Percentiles rank a stretch among this genome's conserved stretches.
Conservation (phyloP, 2,888 invertebrate genomes). For the Tachystola acroxantha region DNA sequence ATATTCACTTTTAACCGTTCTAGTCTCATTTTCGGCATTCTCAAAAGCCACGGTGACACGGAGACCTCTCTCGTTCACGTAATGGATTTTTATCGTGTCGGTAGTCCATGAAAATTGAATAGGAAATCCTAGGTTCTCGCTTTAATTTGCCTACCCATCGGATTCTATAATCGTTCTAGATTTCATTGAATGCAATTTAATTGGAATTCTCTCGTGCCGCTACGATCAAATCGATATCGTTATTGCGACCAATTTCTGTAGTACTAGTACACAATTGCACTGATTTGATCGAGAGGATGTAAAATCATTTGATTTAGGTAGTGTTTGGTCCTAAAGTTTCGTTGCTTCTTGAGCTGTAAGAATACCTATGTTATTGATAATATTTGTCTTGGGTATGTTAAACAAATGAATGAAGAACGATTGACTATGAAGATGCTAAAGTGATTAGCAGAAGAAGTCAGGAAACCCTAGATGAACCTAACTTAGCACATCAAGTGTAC, state of each 20-base stretch:
- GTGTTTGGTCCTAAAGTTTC: too few species aligned
- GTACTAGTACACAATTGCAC: conserved; percentile 6
- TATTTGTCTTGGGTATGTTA: too few species aligned
- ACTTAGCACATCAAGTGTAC: too few species aligned
- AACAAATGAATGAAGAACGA: too few species aligned
- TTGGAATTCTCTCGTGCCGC: conserved; percentile 51
- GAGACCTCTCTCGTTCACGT: conserved; percentile 48
- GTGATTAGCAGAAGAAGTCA: too few species aligned
- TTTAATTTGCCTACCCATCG: conserved; percentile 68
- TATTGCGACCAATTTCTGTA: conserved; percentile 32
- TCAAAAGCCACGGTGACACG: conserved; percentile 37
- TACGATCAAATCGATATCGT: conserved; percentile 50
- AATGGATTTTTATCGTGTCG: conserved; percentile 68
- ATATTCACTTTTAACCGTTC: conserved; percentile 28
- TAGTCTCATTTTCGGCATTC: conserved; percentile 26
- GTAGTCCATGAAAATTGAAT: conserved; percentile 66
- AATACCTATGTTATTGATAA: too few species aligned
- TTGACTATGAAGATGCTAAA: too few species aligned
- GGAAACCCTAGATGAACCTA: too few species aligned
- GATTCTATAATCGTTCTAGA: conserved; percentile 69
- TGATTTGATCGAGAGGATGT: neutral
- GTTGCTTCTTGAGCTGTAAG: too few species aligned
- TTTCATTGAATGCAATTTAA: conserved; percentile 72
- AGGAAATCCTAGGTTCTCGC: conserved; percentile 57
- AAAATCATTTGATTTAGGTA: too few species aligned